Evolutionary conservation across 2,888 invertebrate genomes (phyloP).

Genomic region (Stegana nigrithorax): DNA sequence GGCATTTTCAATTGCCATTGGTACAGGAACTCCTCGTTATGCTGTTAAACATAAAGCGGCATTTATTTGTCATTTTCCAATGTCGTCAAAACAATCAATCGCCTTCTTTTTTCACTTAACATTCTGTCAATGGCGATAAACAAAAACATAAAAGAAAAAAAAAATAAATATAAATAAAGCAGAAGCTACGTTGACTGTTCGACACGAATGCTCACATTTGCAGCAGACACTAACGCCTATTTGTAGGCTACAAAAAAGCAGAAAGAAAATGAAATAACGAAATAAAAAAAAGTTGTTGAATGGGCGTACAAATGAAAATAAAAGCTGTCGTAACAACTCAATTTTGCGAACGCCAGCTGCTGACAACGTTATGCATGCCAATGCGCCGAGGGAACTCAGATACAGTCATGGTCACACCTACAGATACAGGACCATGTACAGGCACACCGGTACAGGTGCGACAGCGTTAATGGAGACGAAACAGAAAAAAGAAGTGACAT

Average conservation of each 20-base stretch:
- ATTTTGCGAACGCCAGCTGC: conserved; percentile 14
- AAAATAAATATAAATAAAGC: too few relatives aligned
- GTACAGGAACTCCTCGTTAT: conserved; percentile 2
- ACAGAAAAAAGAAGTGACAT: too few relatives aligned
- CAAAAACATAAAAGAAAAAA: too few relatives aligned
- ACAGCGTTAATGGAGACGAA: too few relatives aligned
- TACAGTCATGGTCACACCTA: too few relatives aligned
- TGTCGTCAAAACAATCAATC: too few relatives aligned
- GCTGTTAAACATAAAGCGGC: background rate
- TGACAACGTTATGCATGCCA: too few relatives aligned
- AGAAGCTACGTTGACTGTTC: conserved; percentile 6
- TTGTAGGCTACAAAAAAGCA: conserved; percentile 26
- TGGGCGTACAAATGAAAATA: conserved; percentile 20
- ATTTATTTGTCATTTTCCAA: background rate
- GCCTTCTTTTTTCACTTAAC: conserved; percentile 26
- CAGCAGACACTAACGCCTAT: too few relatives aligned
- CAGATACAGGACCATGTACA: too few relatives aligned
- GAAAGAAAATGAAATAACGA: background rate
- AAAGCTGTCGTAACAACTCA: background rate
- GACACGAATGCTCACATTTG: too few relatives aligned
- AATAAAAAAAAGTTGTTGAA: conserved; percentile 10
- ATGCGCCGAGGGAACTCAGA: too few relatives aligned
- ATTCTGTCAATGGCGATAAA: conserved; percentile 38
- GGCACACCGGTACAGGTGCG: too few relatives aligned
- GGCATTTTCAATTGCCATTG: conserved; percentile 3